Percentiles rank a stretch among this genome's conserved stretches.
Conservation (phyloP, 1,140 invertebrate species). For the Geopemphigus sp. region DNA sequence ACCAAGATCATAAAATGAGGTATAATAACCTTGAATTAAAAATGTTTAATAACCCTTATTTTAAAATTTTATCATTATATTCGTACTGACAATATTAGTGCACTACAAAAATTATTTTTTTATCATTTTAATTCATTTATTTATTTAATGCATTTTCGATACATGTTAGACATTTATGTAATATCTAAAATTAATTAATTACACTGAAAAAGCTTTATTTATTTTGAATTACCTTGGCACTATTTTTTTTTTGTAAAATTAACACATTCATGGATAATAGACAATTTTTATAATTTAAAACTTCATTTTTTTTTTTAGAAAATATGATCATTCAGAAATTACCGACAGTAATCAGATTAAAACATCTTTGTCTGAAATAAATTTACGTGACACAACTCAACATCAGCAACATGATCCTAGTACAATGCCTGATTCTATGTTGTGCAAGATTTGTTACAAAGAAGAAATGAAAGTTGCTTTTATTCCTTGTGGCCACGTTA, state of each 20-base stretch:
- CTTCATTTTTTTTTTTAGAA: slow-evolving; percentile 10
- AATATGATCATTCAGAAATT: not conserved
- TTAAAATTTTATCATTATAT: not conserved
- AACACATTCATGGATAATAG: not conserved
- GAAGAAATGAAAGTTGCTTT: slow-evolving; percentile 82
- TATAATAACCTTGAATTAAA: slow-evolving; percentile 33
- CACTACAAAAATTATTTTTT: not conserved
- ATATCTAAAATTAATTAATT: not conserved
- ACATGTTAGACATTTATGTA: not conserved
- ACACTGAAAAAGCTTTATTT: not conserved
- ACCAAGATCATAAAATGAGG: slow-evolving; percentile 10
- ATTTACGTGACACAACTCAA: too few relatives aligned
- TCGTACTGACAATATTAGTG: not conserved
- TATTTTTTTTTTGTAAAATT: not conserved
- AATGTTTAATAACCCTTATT: not conserved
- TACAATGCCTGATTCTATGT: slow-evolving; percentile 21
- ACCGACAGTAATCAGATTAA: not conserved
- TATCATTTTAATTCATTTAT: not conserved
- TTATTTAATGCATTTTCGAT: not conserved
- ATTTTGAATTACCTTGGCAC: slow-evolving; percentile 1
- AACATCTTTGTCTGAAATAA: not conserved
- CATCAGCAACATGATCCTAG: slow-evolving; percentile 11
- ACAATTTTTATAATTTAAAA: not conserved
- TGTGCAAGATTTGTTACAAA: slow-evolving; percentile 73
- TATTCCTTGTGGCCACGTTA: slow-evolving; percentile 84